Base-by-base conservation (phyloP, 2,113 vertebrate genomes). In the Antigone vipio region DNA sequence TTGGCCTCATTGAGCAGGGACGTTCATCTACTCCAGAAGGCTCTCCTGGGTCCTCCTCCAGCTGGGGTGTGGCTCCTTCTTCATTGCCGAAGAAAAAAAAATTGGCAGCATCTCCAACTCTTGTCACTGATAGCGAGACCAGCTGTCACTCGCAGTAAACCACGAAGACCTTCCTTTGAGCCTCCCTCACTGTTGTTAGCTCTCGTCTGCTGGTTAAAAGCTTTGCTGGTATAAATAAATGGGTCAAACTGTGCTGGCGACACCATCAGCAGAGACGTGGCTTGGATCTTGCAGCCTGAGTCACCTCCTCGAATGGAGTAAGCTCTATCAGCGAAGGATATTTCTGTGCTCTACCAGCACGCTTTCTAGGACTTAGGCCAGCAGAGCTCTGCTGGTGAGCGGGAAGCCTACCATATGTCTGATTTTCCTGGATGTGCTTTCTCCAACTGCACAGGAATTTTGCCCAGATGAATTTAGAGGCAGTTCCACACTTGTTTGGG, bases 351-450 rank as follows among this genome's bases (percentile, higher is more conserved):
- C 93, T 76, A 92, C 92, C 96, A 95, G 75, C 82, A 66, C 11
- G 62, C 93, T 93, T 96, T 96, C 96, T 95, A 96, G 92, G 95
- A 93, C 90, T 92, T 93, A 92, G 93, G 95, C 96, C 95, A 96
- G 95, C 75, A 76, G 58, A 84, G 82, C 93, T 89, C 35, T 85
- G 71, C 95, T 95, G 96, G 88, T 96, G 93, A 94, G 95, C 26
- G 58, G 89, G 94, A 95, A 97, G 89, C 81, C 87, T 94, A 96
- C 93, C 92, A 95, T 68, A 79, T 85, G 93, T 35, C 94, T 82
- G 35, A 88, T 94, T 92, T 97, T 96, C 95, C 92, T 97, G 93
- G 96, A 96, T 96, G 89, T 62, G 69, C 93, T 93, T 82, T 79
- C 92, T 93, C 89, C 95, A 94, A 93, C 66, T 49, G 62, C 4